Conservation (phyloP, 2,113 vertebrate species). For the Zootoca vivipara region DNA sequence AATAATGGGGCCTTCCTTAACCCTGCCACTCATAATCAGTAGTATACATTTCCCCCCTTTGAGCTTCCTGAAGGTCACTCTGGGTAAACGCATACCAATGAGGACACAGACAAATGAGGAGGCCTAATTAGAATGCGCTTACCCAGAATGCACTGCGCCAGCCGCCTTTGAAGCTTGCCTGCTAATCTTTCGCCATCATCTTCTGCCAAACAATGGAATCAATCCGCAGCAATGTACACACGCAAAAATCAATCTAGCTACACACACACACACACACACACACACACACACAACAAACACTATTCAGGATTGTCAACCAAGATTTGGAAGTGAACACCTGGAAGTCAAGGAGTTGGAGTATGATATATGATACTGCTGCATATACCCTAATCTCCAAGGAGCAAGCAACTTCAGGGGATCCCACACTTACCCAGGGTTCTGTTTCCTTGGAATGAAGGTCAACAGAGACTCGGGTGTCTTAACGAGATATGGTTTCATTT, state of each 20-base stretch:
- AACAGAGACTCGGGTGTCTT: too few species aligned
- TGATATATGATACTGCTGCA: too few species aligned
- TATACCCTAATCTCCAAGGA: too few species aligned
- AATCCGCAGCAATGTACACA: background rate
- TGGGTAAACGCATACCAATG: conserved; percentile 11
- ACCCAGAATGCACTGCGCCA: background rate
- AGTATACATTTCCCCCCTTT: background rate
- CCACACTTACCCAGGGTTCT: too few species aligned
- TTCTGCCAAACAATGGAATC: background rate
- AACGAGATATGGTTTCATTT: too few species aligned
- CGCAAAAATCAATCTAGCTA: too few species aligned
- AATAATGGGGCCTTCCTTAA: background rate
- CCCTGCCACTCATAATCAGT: accelerated
- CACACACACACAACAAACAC: background rate
- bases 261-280: background rate
- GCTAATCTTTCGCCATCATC: background rate
- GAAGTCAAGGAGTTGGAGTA: background rate
- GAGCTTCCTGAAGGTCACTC: conserved; percentile 23
- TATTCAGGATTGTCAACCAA: background rate
- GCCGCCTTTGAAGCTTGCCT: background rate
- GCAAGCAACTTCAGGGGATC: too few species aligned
- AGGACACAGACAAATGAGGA: conserved; percentile 25
- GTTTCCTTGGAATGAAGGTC: too few species aligned
- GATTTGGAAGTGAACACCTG: background rate
- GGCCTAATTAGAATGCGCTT: conserved; percentile 1